Evolutionary conservation across 2,797 vertebrate genomes (phyloP), one percentile per base, ranked within the genome.

Genomic region (Uromys caudimaculatus): DNA sequence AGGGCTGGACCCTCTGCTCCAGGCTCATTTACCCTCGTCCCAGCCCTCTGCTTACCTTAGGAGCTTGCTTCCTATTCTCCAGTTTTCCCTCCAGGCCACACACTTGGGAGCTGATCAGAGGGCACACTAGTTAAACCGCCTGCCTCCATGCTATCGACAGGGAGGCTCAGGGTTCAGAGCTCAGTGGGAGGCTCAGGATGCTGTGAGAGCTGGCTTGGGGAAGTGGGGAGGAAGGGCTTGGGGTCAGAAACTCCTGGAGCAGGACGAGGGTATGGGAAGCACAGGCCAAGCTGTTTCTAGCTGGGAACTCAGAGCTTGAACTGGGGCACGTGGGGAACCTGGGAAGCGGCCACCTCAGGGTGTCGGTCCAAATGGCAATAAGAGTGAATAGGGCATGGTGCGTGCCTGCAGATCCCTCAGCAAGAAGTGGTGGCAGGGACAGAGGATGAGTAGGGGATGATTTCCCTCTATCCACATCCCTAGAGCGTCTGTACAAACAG

Each of bases 401-500:
- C 90, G 87, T 71, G 88, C 6, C 89, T 62, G 87, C 90, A 91
- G 93, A 87, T 88, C 81, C 58, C 87, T 69, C 87, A 75, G 75
- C 88, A 93, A 85, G 90, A 90, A 52, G 54, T 79, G 52, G 67
- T 29, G 56, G 69, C 81, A 87, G 81, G 38, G 47, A 44, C 2
- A 12, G 23, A 4, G 52, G 62, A 58, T 4, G 58, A 54, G 50
- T 21, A 27, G n/a, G n/a, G 19, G 38, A 52, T 0, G 0, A 0
- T 24, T 47, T 69, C 60, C 50, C 62, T 44, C 79, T 60, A 47
- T 2, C 4, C 1, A 52, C 50, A 41, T 64, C 64, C 41, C 41
- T 71, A 0, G 11, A 84, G 54, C 91, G 95, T 86, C 90, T 89
- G 67, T 81, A 93, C 83, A 96, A 95, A 97, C 32, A 96, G 84